Base-by-base conservation (phyloP, 2,113 vertebrate genomes). In the Gymnobelideus leadbeateri region DNA sequence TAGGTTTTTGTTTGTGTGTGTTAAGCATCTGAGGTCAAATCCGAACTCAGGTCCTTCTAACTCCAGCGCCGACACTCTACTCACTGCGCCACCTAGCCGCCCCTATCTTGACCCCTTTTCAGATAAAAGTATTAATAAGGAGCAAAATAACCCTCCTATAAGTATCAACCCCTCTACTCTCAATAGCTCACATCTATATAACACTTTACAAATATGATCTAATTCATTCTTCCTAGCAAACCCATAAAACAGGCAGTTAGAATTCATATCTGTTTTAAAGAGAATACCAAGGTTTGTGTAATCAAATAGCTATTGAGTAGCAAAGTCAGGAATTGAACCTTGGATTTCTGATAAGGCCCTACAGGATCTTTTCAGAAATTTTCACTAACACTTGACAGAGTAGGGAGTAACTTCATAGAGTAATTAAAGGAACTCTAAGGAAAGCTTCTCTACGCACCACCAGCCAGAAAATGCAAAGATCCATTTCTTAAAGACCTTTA, bases 401-500 rank as follows among this genome's bases (percentile, higher is more conserved):
- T 31, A 68, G 11, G 31, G 31, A 68, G 11, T 68, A 68, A 37
- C 3, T 68, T 68, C 31, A 68, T 14, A 68, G 12, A 68, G 3
- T 9, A n/a, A n/a, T n/a, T n/a, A 77, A 77, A 77, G 37, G 3
- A n/a, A n/a, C 37, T 77, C 14, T 77, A n/a, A n/a, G 68, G 37
- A 77, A 77, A 77, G 37, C n/a, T 77, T 77, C 37, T 77, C 68
- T 25, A 77, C n/a, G 37, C 37, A 31, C 61, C 31, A 37, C 31
- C 11, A 68, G 31, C 28, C 12, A n/a, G 68, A 77, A 77, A 77
- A n/a, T 77, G 68, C 68, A 52, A n/a, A 96, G 54, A 46, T 91
- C 49, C 53, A 54, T 54, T 94, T 25, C 11, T 92, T 21, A 92
- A 61, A 97, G 28, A 1, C 12, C 91, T 93, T 68, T 92, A 14